Percentiles rank a stretch among this genome's conserved stretches.
Conservation (phyloP, 2,797 vertebrate genomes). For the Balearica regulorum region DNA sequence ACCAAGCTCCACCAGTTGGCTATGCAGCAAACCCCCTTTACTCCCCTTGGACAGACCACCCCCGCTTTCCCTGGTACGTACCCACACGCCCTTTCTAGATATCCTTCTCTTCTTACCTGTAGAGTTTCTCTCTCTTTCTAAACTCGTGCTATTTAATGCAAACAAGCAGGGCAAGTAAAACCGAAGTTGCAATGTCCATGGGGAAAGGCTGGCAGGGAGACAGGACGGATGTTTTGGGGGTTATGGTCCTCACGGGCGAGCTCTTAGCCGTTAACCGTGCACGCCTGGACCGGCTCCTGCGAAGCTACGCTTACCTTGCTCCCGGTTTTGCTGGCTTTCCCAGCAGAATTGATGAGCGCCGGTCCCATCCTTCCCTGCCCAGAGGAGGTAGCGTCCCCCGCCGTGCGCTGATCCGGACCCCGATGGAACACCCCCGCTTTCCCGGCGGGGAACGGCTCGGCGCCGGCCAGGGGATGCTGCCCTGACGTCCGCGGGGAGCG, state of each 20-base stretch:
- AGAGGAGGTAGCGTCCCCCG: background rate
- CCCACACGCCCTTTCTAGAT: constrained; percentile 88
- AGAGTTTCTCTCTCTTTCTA: constrained; percentile 80
- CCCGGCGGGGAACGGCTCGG: fast-evolving
- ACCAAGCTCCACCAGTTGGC: constrained; percentile 99
- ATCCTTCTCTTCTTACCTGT: constrained; percentile 91
- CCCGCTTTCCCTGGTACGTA: constrained; percentile 99
- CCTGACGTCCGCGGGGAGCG: fast-evolving
- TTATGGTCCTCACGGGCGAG: background rate
- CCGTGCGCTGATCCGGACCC: fast-evolving
- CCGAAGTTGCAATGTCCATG: background rate
- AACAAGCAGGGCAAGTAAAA: background rate
- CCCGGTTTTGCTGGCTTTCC: background rate
- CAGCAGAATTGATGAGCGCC: background rate
- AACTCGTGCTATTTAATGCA: constrained; percentile 31
- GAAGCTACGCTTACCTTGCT: background rate
- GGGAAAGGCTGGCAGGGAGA: background rate
- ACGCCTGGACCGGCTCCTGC: background rate
- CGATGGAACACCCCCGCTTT: background rate
- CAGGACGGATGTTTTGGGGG: background rate
- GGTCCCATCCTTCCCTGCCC: background rate
- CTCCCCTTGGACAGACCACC: constrained; percentile 99
- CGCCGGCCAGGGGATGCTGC: background rate
- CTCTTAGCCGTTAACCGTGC: background rate
- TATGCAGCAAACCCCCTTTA: constrained; percentile 99